These are phyloP conservation scores for Dryococelus australis DNA, from an alignment of 2,888 invertebrate genomes.

Conservation along the genomic window DNA sequence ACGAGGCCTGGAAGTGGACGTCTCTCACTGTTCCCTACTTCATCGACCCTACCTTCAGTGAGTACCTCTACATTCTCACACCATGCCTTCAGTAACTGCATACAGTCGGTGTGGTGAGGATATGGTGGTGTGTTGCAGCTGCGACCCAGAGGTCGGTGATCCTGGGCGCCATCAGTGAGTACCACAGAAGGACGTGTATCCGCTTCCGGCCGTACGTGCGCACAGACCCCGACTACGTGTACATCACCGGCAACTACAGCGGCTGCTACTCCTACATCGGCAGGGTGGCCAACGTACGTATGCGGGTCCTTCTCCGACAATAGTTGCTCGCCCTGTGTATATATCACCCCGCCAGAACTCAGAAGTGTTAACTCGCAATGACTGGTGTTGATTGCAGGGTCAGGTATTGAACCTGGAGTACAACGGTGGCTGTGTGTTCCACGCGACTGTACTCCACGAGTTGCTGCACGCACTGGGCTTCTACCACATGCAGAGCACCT, in stretches of 20 bases:
- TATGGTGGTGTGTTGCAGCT: constrained; percentile 53
- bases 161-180: constrained; percentile 65
- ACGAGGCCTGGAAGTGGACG: background rate
- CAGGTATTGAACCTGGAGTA: constrained; percentile 65
- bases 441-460: constrained; percentile 24
- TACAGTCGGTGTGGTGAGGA: background rate
- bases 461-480: constrained; percentile 31
- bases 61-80: background rate
- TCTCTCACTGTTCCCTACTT: background rate
- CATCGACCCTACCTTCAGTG: background rate
- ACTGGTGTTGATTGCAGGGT: constrained; percentile 51
- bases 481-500: constrained; percentile 26
- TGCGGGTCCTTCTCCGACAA: background rate
- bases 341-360: no score
- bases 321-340: no score
- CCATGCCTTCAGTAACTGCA: no score
- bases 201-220: constrained; percentile 67
- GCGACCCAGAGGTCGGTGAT: constrained; percentile 61
- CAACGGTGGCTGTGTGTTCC: constrained; percentile 49
- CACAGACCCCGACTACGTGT: constrained; percentile 66
- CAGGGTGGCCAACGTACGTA: constrained; percentile 53
- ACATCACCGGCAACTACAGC: constrained; percentile 61
- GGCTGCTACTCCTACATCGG: constrained; percentile 77
- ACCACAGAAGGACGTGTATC: constrained; percentile 69
- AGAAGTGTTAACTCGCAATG: background rate